These are phyloP conservation scores for Metopia argyrocephala DNA, from an alignment of 2,888 invertebrate species.

Conservation along the genomic window DNA sequence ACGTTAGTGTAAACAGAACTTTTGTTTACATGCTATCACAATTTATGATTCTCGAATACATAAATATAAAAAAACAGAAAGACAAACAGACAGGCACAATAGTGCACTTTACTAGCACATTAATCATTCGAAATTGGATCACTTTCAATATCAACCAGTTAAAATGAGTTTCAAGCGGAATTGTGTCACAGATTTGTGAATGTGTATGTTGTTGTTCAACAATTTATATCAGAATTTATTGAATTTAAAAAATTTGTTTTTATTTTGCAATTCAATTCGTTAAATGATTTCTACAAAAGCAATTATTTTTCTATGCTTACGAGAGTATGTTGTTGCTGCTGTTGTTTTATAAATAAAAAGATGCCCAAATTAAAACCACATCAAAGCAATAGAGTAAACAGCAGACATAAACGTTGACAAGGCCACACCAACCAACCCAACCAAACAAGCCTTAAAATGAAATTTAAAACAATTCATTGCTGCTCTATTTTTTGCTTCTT, in stretches of 20 bases:
- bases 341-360: constrained; percentile 3
- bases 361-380: neutral
- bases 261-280: neutral
- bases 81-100: neutral
- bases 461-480: neutral
- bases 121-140: neutral
- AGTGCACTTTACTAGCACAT: neutral
- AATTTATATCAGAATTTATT: too few relatives aligned
- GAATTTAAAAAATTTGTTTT: too few relatives aligned
- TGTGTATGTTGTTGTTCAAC: too few relatives aligned
- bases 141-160: constrained; percentile 14
- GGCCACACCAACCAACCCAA: neutral
- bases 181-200: neutral
- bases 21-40: neutral
- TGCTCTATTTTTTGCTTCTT: constrained; percentile 26
- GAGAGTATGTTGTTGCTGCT: neutral
- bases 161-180: neutral
- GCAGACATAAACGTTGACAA: neutral
- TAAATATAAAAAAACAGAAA: neutral
- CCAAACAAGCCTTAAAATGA: constrained; percentile 6
- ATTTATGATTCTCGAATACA: neutral
- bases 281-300: neutral
- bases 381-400: neutral
- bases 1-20: neutral
- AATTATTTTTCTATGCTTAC: neutral